Evolutionary conservation across 2,888 invertebrate species (phyloP).

Genomic region (Hyles lineata): DNA sequence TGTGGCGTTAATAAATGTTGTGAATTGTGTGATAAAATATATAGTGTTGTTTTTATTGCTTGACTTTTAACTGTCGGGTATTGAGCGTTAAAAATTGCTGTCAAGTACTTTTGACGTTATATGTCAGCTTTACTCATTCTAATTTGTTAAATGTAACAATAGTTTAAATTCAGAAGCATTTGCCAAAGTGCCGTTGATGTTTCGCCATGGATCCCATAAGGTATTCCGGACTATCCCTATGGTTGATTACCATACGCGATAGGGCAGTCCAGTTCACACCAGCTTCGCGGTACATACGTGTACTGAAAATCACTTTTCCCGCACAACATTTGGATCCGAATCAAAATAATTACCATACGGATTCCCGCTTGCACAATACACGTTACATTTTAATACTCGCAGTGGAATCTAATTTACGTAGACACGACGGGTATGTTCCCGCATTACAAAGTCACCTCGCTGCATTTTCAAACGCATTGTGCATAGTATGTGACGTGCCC

Average conservation of each 20-base stretch:
- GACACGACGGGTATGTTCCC: constrained; percentile 29
- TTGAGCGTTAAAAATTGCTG: not conserved
- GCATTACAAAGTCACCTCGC: constrained; percentile 27
- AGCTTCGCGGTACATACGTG: constrained; percentile 18
- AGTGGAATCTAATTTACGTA: constrained; percentile 32
- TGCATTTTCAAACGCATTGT: constrained; percentile 30
- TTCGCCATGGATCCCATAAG: not conserved
- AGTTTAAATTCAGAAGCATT: not conserved
- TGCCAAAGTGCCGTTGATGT: not conserved
- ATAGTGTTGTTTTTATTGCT: not conserved
- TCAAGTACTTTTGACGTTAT: too few species aligned
- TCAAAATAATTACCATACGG: constrained; percentile 39
- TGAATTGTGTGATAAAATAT: not conserved
- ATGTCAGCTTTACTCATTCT: too few species aligned
- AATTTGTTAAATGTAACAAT: too few species aligned
- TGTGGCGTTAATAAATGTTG: not conserved
- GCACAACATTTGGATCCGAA: constrained; percentile 34
- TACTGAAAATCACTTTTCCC: constrained; percentile 27
- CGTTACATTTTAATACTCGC: constrained; percentile 33
- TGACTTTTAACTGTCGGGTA: not conserved
- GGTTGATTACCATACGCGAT: constrained; percentile 8
- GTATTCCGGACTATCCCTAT: not conserved
- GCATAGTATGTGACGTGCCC: constrained; percentile 25
- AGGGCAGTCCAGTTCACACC: constrained; percentile 9
- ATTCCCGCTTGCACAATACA: constrained; percentile 32